phyloP scores from a whole-genome alignment of 1,140 invertebrate genomes.

The Hylaeus volcanicus region DNA sequence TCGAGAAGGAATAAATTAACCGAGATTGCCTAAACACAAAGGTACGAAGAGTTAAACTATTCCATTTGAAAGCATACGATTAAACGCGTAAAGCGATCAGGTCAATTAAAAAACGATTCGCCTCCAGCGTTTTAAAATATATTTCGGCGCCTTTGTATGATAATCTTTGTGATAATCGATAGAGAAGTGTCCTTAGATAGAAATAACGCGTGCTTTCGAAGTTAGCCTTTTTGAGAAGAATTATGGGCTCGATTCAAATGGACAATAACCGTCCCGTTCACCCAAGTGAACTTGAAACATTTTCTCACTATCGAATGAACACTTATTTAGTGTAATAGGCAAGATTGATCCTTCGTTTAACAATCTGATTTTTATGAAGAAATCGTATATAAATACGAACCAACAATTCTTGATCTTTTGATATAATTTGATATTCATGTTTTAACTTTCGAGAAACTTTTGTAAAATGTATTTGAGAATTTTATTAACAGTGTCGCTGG shows the following conservation, averaged over 20 bases:
- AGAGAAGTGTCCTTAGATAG: constrained; percentile 77
- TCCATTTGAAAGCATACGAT: neutral
- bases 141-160: neutral
- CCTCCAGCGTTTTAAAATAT: neutral
- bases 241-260: neutral
- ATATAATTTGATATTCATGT: constrained; percentile 2
- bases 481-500: neutral
- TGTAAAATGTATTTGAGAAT: neutral
- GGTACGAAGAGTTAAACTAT: neutral
- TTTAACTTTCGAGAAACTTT: constrained; percentile 6
- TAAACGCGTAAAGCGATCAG: neutral
- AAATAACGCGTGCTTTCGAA: constrained; percentile 71
- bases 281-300: neutral
- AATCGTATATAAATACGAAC: neutral
- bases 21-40: neutral
- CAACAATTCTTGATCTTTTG: neutral
- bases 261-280: constrained; percentile 25
- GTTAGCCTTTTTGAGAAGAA: constrained; percentile 58
- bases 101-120: neutral
- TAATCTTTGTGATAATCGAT: constrained; percentile 45
- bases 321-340: neutral
- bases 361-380: neutral
- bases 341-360: neutral
- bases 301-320: neutral
- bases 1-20: too few species aligned